A percentile compares a stretch with the other conserved stretches of the same genome.
These are phyloP conservation scores for Alces alces DNA, from an alignment of 2,113 vertebrate genomes.

Conservation along the genomic window DNA sequence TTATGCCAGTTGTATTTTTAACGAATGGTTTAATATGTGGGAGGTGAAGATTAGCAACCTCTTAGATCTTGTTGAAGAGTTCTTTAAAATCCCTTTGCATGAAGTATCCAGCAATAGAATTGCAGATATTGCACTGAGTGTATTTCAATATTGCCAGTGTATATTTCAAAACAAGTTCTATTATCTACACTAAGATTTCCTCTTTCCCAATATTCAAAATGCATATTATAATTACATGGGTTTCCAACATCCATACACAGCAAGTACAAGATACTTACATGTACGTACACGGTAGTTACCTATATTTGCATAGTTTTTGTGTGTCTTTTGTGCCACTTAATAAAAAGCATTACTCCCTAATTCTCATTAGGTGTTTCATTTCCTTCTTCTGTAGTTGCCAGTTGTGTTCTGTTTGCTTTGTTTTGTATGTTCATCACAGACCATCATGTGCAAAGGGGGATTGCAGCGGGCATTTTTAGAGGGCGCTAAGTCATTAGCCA, in stretches of 20 bases:
- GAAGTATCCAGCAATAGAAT: slow-evolving; percentile 73
- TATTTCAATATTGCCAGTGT: slow-evolving; percentile 73
- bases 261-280: slow-evolving; percentile 89
- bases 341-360: slow-evolving; percentile 84
- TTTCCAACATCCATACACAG: slow-evolving; percentile 86
- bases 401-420: slow-evolving; percentile 40
- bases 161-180: slow-evolving; percentile 71
- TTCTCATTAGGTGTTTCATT: slow-evolving; percentile 58
- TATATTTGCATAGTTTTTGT: slow-evolving; percentile 90
- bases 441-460: slow-evolving; percentile 71
- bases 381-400: slow-evolving; percentile 62
- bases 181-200: slow-evolving; percentile 70
- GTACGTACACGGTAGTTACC: slow-evolving; percentile 86
- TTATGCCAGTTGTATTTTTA: slow-evolving; percentile 65
- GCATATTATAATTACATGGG: slow-evolving; percentile 87
- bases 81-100: slow-evolving; percentile 70
- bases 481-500: slow-evolving; percentile 56
- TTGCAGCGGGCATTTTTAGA: slow-evolving; percentile 64
- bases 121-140: slow-evolving; percentile 81
- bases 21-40: slow-evolving; percentile 57
- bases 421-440: slow-evolving; percentile 71
- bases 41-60: slow-evolving; percentile 65
- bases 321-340: slow-evolving; percentile 89
- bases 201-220: slow-evolving; percentile 84
- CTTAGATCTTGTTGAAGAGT: slow-evolving; percentile 34